These are phyloP conservation scores for Anas georgica DNA, from an alignment of 2,797 vertebrate species.

Conservation along the genomic window DNA sequence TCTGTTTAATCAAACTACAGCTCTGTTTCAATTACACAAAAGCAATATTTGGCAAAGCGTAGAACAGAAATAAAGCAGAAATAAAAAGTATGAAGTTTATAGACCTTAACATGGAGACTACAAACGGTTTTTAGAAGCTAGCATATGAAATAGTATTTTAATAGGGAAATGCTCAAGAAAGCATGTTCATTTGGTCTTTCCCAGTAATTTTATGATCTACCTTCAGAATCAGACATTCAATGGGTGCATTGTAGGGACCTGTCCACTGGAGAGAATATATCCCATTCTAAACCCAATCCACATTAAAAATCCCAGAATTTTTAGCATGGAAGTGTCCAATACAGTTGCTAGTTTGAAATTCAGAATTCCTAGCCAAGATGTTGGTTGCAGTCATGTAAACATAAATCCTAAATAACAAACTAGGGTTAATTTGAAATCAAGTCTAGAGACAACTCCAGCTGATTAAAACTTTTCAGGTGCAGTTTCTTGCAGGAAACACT, in stretches of 20 bases:
- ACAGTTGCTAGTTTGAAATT: not conserved
- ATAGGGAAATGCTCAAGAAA: not conserved
- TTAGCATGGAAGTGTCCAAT: not conserved
- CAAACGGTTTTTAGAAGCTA: not conserved
- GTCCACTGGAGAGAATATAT: not conserved
- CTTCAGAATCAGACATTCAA: not conserved
- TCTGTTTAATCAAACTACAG: constrained; percentile 19
- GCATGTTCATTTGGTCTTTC: not conserved
- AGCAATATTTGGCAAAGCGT: constrained; percentile 41
- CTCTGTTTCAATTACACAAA: constrained; percentile 52
- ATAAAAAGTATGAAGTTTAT: constrained; percentile 45
- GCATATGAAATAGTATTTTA: not conserved
- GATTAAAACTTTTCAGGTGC: not conserved
- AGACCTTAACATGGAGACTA: constrained; percentile 13
- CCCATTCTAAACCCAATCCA: not conserved
- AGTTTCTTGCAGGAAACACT: not conserved
- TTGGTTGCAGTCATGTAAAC: not conserved
- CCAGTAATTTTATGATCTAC: not conserved
- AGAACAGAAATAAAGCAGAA: constrained; percentile 20
- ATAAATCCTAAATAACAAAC: not conserved
- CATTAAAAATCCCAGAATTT: not conserved
- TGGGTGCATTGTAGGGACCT: not conserved
- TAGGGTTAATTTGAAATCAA: not conserved
- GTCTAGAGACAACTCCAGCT: not conserved
- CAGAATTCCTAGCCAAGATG: not conserved